phyloP scores from a whole-genome alignment of 2,888 invertebrate species.

The Listrodromus nycthemerus region DNA sequence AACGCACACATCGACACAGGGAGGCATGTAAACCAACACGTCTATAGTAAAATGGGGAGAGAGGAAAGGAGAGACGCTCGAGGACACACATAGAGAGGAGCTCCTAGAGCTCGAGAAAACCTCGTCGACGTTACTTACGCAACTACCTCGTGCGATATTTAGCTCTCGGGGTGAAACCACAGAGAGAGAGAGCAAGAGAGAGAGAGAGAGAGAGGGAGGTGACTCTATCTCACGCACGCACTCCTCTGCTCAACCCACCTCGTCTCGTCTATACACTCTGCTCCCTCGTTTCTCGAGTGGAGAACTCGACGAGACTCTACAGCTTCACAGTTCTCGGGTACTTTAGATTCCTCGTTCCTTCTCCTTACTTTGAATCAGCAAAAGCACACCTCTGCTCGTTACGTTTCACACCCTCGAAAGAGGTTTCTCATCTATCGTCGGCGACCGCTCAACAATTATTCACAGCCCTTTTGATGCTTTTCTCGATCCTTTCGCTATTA shows the following conservation, averaged over 20 bases:
- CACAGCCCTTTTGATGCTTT: background rate
- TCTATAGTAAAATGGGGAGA: background rate
- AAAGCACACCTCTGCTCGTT: constrained; percentile 60
- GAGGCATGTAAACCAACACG: constrained; percentile 21
- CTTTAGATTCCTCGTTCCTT: constrained; percentile 37
- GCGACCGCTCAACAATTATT: background rate
- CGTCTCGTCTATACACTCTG: constrained; percentile 10
- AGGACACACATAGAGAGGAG: constrained; percentile 48
- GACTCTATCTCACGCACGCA: constrained; percentile 62
- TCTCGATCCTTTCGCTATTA: background rate
- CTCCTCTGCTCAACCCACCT: constrained; percentile 51
- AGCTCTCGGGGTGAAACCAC: constrained; percentile 77
- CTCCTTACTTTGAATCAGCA: constrained; percentile 37
- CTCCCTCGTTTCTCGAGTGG: constrained; percentile 54
- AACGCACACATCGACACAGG: background rate
- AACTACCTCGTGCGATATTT: constrained; percentile 79
- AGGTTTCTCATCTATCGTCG: background rate
- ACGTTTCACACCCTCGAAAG: constrained; percentile 45
- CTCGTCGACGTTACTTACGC: constrained; percentile 75
- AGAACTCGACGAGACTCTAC: constrained; percentile 50
- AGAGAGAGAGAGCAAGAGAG: constrained; percentile 49
- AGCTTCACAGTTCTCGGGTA: constrained; percentile 48
- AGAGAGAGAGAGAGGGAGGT: constrained; percentile 38
- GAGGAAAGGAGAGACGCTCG: constrained; percentile 52
- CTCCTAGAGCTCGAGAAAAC: constrained; percentile 46